Evolutionary conservation across 2,888 invertebrate species (phyloP), one percentile per base, ranked within the genome.

Genomic region (Erebia ligea): DNA sequence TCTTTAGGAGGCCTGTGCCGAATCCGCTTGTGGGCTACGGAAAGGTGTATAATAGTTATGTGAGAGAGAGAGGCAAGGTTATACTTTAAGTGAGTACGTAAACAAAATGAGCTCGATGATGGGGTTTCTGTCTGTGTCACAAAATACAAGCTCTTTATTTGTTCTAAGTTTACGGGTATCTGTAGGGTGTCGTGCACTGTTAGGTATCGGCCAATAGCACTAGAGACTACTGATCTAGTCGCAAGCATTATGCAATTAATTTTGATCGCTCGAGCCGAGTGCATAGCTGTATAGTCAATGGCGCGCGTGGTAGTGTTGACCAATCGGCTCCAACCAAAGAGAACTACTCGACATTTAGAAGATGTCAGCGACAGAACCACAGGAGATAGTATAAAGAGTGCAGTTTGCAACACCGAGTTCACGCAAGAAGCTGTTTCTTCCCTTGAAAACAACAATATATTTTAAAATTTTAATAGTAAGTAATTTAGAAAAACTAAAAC

Each of bases 1-100:
- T 94, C 94, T 94, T 94, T 93, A 94, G 94, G 80, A 94, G 94
- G 86, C 94, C 94, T 91, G 93, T 93, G 92, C 94, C 94, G 92
- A 94, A 94, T 94, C 94, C 94, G 86, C 90, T 91, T 86, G 94
- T 91, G 81, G 90, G 93, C 94, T 94, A 93, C 85, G 93, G 89
- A 93, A 93, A 93, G 92, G 92, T 93, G 93, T 93, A 90, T 90
- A 92, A 90, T 83, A 91, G 91, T 92, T 91, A 92, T 91, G 93
- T 93, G 91, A 91, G 90, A 91, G 90, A 89, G 76, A 76, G 88
- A 89, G 89, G 90, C 88, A 81, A 91, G 87, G 88, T 90, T 86
- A 89, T 81, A 84, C 86, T 78, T 78, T 88, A 90, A 82, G 89
- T 90, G 0, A 89, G 86, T 84, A 90, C 90, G 90, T 73, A 74